Evolutionary conservation across 2,888 invertebrate species (phyloP).

Genomic region (Meiosimyza platycephala): DNA sequence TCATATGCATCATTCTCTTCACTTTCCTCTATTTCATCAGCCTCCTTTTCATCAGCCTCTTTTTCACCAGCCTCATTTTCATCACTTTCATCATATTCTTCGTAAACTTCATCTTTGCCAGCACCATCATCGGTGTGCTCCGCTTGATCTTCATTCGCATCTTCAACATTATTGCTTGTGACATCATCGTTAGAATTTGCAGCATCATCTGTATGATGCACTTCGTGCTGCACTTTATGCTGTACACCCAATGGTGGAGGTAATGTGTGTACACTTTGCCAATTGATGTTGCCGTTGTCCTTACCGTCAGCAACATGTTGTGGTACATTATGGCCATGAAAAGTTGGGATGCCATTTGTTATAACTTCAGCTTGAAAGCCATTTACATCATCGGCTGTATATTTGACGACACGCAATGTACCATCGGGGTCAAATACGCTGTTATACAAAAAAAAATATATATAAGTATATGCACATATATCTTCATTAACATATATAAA

Average conservation of each 20-base stretch:
- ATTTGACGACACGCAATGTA: conserved; percentile 77
- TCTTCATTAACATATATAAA: no score
- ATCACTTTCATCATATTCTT: conserved; percentile 48
- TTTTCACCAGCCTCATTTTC: conserved; percentile 46
- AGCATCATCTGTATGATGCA: conserved; percentile 47
- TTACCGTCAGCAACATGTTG: conserved; percentile 41
- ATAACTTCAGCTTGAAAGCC: conserved; percentile 76
- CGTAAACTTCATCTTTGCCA: conserved; percentile 53
- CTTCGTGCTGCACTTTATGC: conserved; percentile 50
- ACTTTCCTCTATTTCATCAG: conserved; percentile 42
- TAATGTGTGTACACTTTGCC: conserved; percentile 10
- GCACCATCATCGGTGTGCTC: conserved; percentile 38
- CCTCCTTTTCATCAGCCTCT: conserved; percentile 39
- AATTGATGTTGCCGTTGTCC: conserved; percentile 21
- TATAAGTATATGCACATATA: no score
- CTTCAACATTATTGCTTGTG: conserved; percentile 43
- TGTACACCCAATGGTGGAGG: conserved; percentile 37
- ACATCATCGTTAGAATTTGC: conserved; percentile 46
- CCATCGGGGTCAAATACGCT: conserved; percentile 82
- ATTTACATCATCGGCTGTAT: conserved; percentile 78
- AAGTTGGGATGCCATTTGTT: conserved; percentile 59
- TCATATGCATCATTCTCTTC: conserved; percentile 34
- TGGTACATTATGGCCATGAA: conserved; percentile 55
- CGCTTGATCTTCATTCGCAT: conserved; percentile 25
- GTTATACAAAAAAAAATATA: conserved; percentile 5